Percentiles rank a stretch among this genome's conserved stretches.
These are phyloP conservation scores for Trididemnum clinides DNA, from an alignment of 23 tunicate species.

Conservation along the genomic window DNA sequence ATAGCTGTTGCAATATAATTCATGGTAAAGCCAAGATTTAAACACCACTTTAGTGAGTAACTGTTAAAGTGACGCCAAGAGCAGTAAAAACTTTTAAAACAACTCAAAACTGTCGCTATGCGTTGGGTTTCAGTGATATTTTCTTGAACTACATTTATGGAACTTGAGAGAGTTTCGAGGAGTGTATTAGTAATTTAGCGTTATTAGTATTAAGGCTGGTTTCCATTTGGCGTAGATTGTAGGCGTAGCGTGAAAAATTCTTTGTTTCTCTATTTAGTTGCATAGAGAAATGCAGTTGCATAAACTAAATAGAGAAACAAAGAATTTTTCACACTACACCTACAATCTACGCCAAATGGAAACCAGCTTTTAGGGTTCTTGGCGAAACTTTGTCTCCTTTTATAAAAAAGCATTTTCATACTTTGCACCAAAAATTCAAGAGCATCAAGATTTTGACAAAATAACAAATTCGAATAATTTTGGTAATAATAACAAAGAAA, in stretches of 20 bases:
- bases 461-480: background rate
- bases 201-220: no score
- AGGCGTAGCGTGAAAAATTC: no score
- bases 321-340: no score
- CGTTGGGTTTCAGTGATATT: slow-evolving; percentile 17
- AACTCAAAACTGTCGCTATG: background rate
- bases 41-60: slow-evolving; percentile 34
- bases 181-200: background rate
- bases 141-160: background rate
- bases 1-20: slow-evolving; percentile 30
- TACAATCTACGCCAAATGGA: no score
- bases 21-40: slow-evolving; percentile 23
- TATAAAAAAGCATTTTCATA: slow-evolving; percentile 14
- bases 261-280: no score
- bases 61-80: slow-evolving; percentile 39
- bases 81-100: slow-evolving; percentile 13
- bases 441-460: background rate
- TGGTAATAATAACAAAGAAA: background rate
- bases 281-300: no score
- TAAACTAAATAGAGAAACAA: no score
- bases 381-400: background rate
- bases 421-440: background rate
- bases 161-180: background rate
- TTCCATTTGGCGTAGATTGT: no score
- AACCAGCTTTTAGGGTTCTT: no score